A percentile compares a stretch with the other conserved stretches of the same genome.
These are phyloP conservation scores for Apotomis turbidana DNA, from an alignment of 2,888 invertebrate genomes.

Conservation along the genomic window DNA sequence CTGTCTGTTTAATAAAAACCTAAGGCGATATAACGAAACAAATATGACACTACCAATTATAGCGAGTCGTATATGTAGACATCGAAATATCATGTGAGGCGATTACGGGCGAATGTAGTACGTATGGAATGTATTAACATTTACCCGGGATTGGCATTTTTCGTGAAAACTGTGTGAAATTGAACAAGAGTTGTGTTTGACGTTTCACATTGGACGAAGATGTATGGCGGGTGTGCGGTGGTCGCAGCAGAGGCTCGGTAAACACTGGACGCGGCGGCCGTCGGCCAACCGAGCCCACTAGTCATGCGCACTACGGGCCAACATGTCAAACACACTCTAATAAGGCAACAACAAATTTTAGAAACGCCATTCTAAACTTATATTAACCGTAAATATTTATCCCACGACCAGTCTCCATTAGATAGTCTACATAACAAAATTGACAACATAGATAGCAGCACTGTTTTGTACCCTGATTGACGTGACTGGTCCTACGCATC, in stretches of 20 bases:
- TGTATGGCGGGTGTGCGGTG: conserved; percentile 77
- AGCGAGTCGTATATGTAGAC: conserved; percentile 13
- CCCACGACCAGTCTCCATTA: conserved; percentile 86
- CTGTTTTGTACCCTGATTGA: conserved; percentile 84
- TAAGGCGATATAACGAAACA: conserved; percentile 22
- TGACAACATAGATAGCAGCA: conserved; percentile 93
- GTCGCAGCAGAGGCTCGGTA: conserved; percentile 54
- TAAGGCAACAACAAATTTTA: conserved; percentile 50
- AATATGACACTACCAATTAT: conserved; percentile 38
- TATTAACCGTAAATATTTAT: conserved; percentile 85
- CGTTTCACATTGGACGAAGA: conserved; percentile 79
- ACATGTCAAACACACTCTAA: conserved; percentile 57
- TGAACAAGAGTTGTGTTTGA: conserved; percentile 72
- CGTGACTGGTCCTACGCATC: conserved; percentile 79
- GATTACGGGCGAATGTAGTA: conserved; percentile 5
- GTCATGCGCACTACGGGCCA: conserved; percentile 34
- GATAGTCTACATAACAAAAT: conserved; percentile 84
- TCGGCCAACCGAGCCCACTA: conserved; percentile 38
- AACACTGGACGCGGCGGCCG: conserved; percentile 50
- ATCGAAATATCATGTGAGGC: conserved; percentile 2
- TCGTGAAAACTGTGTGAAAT: conserved; percentile 53
- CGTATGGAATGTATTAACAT: conserved; percentile 40
- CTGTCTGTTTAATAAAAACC: conserved; percentile 18
- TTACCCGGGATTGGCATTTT: conserved; percentile 45
- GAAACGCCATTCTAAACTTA: conserved; percentile 67